Conservation (phyloP, 37 sponge, comb jelly and placozoan genomes). For the Beroe ovata region DNA sequence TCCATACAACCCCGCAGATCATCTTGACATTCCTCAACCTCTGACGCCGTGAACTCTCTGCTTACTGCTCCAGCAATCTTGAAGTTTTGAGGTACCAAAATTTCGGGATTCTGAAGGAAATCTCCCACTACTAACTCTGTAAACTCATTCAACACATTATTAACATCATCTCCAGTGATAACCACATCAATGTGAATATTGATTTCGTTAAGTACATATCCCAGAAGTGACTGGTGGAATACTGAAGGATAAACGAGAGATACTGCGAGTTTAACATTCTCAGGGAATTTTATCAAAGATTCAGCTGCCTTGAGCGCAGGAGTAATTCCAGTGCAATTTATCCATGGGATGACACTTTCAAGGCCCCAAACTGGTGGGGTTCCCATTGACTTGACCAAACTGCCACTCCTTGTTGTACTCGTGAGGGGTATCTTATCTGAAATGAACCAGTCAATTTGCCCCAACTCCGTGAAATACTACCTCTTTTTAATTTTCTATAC, state of each 20-base stretch:
- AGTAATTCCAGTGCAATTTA: neutral
- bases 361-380: conserved; percentile 1
- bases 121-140: neutral
- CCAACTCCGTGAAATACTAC: too few species aligned
- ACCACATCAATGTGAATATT: conserved; percentile 51
- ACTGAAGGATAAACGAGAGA: conserved; percentile 9
- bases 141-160: neutral
- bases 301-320: neutral
- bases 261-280: neutral
- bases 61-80: neutral
- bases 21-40: neutral
- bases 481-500: too few species aligned
- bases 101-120: neutral
- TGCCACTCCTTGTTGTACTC: neutral
- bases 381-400: neutral
- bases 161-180: neutral
- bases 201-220: conserved; percentile 24
- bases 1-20: neutral
- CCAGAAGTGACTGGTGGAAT: conserved; percentile 10
- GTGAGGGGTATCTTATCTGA: neutral
- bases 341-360: neutral
- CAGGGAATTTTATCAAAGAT: neutral
- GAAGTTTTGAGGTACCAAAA: neutral
- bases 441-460: too few species aligned
- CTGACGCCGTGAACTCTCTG: neutral